phyloP scores from a whole-genome alignment of 1,140 invertebrate genomes.

The Lineus longissimus region DNA sequence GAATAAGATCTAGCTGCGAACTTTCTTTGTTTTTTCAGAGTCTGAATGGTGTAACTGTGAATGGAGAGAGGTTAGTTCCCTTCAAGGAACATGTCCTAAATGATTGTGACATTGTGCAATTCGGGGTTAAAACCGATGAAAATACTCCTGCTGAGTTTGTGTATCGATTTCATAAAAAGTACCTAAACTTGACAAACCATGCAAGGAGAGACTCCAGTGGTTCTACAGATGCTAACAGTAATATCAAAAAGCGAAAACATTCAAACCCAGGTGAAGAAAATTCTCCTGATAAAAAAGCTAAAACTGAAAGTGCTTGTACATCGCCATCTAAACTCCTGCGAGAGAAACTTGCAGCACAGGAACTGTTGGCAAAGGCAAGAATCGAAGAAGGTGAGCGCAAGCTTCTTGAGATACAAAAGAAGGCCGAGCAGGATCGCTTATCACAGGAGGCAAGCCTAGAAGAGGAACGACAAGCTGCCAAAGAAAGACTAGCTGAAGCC shows the following conservation, averaged over 20 bases:
- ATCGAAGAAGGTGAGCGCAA: too few relatives aligned
- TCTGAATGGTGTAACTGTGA: constrained; percentile 46
- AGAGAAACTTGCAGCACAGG: constrained; percentile 25
- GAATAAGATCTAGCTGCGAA: too few relatives aligned
- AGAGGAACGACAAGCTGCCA: too few relatives aligned
- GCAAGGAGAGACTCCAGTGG: neutral
- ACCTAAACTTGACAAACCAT: constrained; percentile 15
- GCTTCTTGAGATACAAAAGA: too few relatives aligned
- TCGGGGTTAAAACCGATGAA: constrained; percentile 32
- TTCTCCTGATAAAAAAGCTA: neutral
- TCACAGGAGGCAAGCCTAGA: too few relatives aligned
- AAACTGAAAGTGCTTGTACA: neutral
- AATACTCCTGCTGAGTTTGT: constrained; percentile 35
- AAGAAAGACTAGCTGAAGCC: neutral
- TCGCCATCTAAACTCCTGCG: constrained; percentile 29
- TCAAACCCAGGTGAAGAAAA: neutral
- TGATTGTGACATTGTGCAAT: constrained; percentile 40
- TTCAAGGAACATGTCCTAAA: constrained; percentile 20
- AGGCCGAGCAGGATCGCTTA: too few relatives aligned
- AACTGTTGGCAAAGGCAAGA: constrained; percentile 14
- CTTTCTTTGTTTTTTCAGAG: constrained; percentile 44
- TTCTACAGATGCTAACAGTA: neutral
- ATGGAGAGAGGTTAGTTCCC: constrained; percentile 35
- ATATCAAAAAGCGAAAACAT: constrained; percentile 1
- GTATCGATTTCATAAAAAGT: constrained; percentile 31